Base-by-base conservation (phyloP, 2,888 invertebrate genomes). In the Cataglyphis rosenhaueri region DNA sequence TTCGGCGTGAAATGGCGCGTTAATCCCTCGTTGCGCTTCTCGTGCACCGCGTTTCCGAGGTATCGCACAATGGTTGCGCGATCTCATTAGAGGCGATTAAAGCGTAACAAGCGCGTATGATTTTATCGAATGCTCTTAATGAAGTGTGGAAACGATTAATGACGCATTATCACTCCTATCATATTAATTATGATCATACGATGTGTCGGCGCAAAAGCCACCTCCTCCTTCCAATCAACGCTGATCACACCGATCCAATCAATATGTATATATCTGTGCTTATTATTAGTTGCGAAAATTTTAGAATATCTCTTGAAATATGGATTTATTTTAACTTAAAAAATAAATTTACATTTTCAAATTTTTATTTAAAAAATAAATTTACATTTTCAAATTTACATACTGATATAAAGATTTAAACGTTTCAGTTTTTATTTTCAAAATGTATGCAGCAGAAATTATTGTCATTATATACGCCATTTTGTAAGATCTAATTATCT, bases 101-200 rank as follows among this genome's bases (percentile, higher is more conserved):
- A 68, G 78, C 59, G 59, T 79, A 59, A 79, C 59, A 70, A 44
- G 78, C 70, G 44, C 32, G 32, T 35, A n/a, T 48, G 70, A 79
- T 70, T 70, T 70, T 79, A 79, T 70, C 59, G 44, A 79, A 35
- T 35, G n/a, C n/a, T 68, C 8, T 44, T 79, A 70, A 79, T 70
- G 70, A 79, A 79, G 78, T 79, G 70, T 35, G 68, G 70, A 79
- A 79, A 79, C 70, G 70, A 70, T 79, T 70, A 79, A 79, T 79
- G 70, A 79, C 35, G 70, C 78, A 70, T 70, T 59, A 79, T 70
- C 78, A 70, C 78, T 35, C 29, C 70, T 44, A 78, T 78, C 44
- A 25, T 78, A 68, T 78, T 68, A 79, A 79, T 79, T 35, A 25
- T 59, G 35, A 70, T 44, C 18, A 35, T 25, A 44, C 57, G 57